phyloP scores from a whole-genome alignment of 2,797 vertebrate species.

The Catostomus latipinnis region DNA sequence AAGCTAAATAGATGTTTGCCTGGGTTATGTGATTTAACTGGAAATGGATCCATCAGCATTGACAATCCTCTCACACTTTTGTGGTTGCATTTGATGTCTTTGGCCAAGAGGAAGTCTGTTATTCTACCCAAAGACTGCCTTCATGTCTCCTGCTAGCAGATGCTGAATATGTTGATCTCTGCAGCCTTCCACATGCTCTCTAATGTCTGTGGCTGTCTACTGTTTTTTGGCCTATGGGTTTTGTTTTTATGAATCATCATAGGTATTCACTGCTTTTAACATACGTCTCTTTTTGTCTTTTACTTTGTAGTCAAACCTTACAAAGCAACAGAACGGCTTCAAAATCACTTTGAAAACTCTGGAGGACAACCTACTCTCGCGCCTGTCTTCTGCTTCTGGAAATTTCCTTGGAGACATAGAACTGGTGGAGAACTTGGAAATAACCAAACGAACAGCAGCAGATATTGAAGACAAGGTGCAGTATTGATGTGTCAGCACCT shows the following conservation, averaged over 20 bases:
- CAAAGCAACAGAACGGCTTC: constrained; percentile 93
- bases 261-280: constrained; percentile 1
- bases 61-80: constrained; percentile 54
- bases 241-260: constrained; percentile 29
- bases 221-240: not conserved
- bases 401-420: constrained; percentile 92
- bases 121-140: constrained; percentile 66
- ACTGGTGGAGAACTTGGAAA: constrained; percentile 93
- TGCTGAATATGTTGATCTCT: constrained; percentile 70
- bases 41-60: constrained; percentile 38
- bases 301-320: constrained; percentile 86
- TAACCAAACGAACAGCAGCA: constrained; percentile 89
- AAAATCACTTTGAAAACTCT: constrained; percentile 95
- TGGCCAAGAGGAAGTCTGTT: constrained; percentile 63
- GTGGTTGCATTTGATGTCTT: constrained; percentile 64
- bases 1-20: not conserved
- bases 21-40: constrained; percentile 27
- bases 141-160: constrained; percentile 60
- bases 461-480: constrained; percentile 91
- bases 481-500: not conserved
- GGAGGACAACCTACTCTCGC: constrained; percentile 92
- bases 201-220: constrained; percentile 47
- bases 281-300: constrained; percentile 38
- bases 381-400: constrained; percentile 90
- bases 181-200: constrained; percentile 67